phyloP scores from a whole-genome alignment of 2,113 vertebrate species.

The Phaethon lepturus region DNA sequence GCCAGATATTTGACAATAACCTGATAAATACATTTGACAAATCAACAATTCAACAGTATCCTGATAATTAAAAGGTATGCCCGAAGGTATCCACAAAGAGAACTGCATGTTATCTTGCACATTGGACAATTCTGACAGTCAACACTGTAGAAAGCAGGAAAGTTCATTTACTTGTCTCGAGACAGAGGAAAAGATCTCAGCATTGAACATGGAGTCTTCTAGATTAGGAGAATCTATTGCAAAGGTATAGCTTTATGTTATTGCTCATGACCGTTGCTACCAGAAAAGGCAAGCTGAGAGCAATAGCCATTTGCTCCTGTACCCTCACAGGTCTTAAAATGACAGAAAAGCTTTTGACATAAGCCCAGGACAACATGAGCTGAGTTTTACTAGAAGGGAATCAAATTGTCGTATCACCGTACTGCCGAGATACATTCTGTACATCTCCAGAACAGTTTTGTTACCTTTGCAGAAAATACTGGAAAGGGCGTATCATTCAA shows the following conservation, averaged over 20 bases:
- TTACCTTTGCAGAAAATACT: background rate
- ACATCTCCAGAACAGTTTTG: background rate
- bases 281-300: background rate
- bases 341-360: background rate
- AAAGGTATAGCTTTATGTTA: background rate
- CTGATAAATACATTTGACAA: background rate
- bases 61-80: background rate
- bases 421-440: background rate
- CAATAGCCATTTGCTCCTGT: background rate
- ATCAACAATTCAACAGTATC: background rate
- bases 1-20: background rate
- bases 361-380: background rate
- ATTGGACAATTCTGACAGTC: background rate
- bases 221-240: background rate
- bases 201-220: background rate
- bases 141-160: background rate
- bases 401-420: background rate
- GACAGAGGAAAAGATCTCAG: background rate
- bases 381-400: background rate
- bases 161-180: background rate
- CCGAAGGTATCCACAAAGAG: background rate
- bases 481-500: background rate
- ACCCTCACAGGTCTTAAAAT: background rate
- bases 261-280: fast-evolving
- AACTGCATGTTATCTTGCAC: no score